These are phyloP conservation scores for cattle (Bos taurus) DNA, from an alignment of 2,113 vertebrate genomes.

Conservation along the genomic window DNA sequence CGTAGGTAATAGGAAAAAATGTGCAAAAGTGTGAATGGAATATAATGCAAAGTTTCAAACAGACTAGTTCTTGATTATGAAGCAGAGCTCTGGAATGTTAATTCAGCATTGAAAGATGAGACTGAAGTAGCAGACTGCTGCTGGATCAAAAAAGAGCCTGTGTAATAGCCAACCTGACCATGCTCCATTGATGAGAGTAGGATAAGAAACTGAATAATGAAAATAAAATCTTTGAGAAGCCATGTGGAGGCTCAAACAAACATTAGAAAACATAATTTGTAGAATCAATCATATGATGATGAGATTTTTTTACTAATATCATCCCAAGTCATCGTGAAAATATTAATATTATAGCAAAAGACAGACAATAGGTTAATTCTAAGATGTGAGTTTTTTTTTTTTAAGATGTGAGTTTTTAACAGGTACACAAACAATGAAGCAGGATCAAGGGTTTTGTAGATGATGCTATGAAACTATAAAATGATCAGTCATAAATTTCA, in stretches of 20 bases:
- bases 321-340: not conserved
- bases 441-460: not conserved
- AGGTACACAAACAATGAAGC: fast-evolving
- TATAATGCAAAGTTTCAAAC: not conserved
- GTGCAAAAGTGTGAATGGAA: not conserved
- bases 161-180: not conserved
- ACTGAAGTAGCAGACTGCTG: not conserved
- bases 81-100: not conserved
- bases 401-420: not conserved
- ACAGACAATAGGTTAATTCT: not conserved
- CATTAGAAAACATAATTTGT: not conserved
- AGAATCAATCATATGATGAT: not conserved
- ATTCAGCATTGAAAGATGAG: not conserved
- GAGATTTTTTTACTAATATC: not conserved
- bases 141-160: not conserved
- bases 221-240: not conserved
- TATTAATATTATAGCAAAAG: not conserved
- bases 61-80: not conserved
- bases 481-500: not conserved
- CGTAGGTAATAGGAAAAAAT: not conserved
- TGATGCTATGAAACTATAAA: not conserved
- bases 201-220: not conserved
- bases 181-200: not conserved
- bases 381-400: not conserved
- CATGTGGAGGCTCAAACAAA: not conserved